Conservation (phyloP, 2,797 vertebrate genomes). For the Tiaroga cobitis region DNA sequence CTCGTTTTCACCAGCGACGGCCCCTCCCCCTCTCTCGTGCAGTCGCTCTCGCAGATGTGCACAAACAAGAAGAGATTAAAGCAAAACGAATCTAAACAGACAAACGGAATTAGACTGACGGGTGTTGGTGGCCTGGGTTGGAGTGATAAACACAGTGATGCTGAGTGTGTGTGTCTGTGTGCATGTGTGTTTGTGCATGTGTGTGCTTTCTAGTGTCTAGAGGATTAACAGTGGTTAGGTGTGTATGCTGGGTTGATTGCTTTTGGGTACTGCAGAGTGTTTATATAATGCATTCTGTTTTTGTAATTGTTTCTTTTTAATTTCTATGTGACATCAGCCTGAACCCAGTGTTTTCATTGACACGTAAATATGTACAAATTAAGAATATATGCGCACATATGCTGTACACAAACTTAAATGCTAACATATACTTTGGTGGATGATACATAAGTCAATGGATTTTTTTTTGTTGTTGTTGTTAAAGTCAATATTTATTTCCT, state of each 20-base stretch:
- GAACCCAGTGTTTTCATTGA: slow-evolving; percentile 56
- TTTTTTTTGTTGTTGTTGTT: too few relatives aligned
- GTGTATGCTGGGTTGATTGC: slow-evolving; percentile 80
- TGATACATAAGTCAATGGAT: background rate
- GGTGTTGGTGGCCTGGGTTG: slow-evolving; percentile 82
- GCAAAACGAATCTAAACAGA: slow-evolving; percentile 85
- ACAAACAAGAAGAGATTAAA: slow-evolving; percentile 85
- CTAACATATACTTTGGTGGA: background rate
- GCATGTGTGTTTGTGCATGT: slow-evolving; percentile 61
- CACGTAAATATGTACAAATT: background rate
- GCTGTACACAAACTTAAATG: background rate
- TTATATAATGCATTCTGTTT: slow-evolving; percentile 79
- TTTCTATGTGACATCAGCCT: slow-evolving; percentile 69
- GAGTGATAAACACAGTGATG: slow-evolving; percentile 84
- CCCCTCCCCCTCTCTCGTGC: slow-evolving; percentile 62
- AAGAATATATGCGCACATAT: background rate
- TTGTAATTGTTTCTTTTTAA: slow-evolving; percentile 82
- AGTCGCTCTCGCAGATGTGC: slow-evolving; percentile 80
- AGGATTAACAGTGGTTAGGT: slow-evolving; percentile 82
- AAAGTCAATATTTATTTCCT: background rate
- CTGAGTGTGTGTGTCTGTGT: slow-evolving; percentile 70
- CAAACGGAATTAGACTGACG: slow-evolving; percentile 86
- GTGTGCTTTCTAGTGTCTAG: slow-evolving; percentile 62
- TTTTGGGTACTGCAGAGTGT: slow-evolving; percentile 81
- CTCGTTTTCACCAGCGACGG: slow-evolving; percentile 13